Conservation (phyloP, 2,888 invertebrate genomes). For the Danaus chrysippus region DNA sequence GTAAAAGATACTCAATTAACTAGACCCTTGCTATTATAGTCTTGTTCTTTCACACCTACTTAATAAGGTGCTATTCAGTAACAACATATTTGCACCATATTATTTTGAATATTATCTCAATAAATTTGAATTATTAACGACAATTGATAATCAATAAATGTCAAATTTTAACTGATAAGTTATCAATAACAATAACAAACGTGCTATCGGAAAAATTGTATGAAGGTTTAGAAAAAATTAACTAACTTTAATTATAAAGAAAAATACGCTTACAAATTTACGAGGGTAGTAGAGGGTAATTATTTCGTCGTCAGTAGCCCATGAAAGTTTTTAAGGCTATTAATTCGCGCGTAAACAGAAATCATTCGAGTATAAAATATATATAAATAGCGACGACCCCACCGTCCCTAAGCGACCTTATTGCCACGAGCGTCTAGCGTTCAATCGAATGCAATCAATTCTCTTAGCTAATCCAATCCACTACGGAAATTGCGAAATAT, state of each 20-base stretch:
- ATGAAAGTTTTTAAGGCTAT: conserved; percentile 32
- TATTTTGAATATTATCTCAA: not conserved
- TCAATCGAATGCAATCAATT: conserved; percentile 68
- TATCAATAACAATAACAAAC: conserved; percentile 27
- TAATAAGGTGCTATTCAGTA: no score
- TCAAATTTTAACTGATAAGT: conserved; percentile 12
- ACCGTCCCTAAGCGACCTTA: conserved; percentile 52
- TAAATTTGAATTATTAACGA: conserved; percentile 6
- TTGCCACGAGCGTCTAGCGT: conserved; percentile 55
- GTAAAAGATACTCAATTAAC: no score
- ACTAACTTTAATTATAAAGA: not conserved
- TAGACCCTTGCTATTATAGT: no score
- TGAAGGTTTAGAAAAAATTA: not conserved
- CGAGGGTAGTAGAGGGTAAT: not conserved
- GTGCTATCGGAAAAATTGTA: conserved; percentile 2
- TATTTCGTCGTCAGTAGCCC: conserved; percentile 19
- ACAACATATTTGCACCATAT: no score
- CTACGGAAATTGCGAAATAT: conserved; percentile 30
- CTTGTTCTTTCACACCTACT: no score
- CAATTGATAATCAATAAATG: conserved; percentile 14
- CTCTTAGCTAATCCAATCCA: conserved; percentile 49
- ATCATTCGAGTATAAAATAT: conserved; percentile 35
- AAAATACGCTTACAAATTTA: not conserved
- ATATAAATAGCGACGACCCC: conserved; percentile 62
- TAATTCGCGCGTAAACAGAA: conserved; percentile 33